Base-by-base conservation (phyloP, 2,113 vertebrate genomes). In the Embiotoca jacksoni region DNA sequence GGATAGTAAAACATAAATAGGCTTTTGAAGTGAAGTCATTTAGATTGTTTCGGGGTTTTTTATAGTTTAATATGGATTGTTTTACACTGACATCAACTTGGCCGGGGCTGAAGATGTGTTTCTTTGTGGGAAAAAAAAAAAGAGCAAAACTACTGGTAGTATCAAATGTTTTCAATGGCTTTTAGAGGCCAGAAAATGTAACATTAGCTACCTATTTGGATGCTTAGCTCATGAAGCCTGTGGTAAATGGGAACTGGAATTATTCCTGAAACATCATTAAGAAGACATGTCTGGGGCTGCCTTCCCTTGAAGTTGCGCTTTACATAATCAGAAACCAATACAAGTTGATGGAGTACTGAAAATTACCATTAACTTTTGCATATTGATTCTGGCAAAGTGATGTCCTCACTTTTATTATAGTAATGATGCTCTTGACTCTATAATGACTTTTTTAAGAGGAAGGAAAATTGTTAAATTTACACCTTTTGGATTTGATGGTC, bases 71-170 rank as follows among this genome's bases (percentile, higher is more conserved):
- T 86, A 88, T 82, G 79, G 85, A 91, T 91, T 89, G 83, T 89
- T 90, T 89, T 89, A 90, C 87, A 86, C 74, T 88, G 88, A 91
- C 86, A 90, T 88, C 77, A 69, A 91, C 89, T 94, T 94, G 93
- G 93, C 91, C 81, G 54, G 0, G 72, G 57, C 69, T 15, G 41
- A 41, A 67, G 82, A 72, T 62, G 73, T 78, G 86, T 88, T 87
- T 88, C 79, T 87, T 87, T 85, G 83, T 3, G n/a, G n/a, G 8
- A 5, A 56, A 32, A 90, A 90, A 75, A 61, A 88, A 86, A 78
- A 3, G 41, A 3, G 63, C 59, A 70, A 78, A 87, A 75, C 61
- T 81, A 61, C 89, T 91, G 85, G 83, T 88, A 84, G 86, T 75
- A 83, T 90, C 80, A 65, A 70, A 87, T 79, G 71, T 85, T 90